Percentiles rank a stretch among this genome's conserved stretches.
Evolutionary conservation across 2,113 vertebrate genomes (phyloP).

Genomic region (Alaudala cheleensis): DNA sequence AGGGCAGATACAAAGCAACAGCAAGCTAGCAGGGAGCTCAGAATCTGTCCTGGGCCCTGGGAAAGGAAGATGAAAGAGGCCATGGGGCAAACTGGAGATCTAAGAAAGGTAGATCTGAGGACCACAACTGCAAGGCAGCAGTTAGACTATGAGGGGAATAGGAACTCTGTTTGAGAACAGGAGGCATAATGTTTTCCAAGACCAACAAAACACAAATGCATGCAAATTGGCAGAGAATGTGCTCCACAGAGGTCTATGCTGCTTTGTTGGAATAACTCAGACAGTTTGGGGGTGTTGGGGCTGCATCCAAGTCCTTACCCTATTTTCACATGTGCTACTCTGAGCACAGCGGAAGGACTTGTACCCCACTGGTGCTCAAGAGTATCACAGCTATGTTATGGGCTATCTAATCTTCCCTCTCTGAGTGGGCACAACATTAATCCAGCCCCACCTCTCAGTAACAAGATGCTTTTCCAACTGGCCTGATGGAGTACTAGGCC

Average conservation of each 20-base stretch:
- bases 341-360: not conserved
- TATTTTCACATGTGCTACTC: not conserved
- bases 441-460: conserved; percentile 33
- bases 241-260: not conserved
- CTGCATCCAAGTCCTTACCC: not conserved
- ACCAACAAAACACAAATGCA: not conserved
- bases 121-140: conserved; percentile 23
- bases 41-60: not conserved
- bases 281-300: not conserved
- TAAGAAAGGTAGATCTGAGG: conserved; percentile 45
- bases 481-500: conserved; percentile 32
- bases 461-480: conserved; percentile 49
- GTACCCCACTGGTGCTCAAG: not conserved
- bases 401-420: not conserved
- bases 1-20: conserved; percentile 16
- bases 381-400: not conserved
- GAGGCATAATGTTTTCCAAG: conserved; percentile 17
- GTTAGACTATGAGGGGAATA: not conserved
- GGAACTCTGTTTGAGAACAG: not conserved
- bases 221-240: accelerated
- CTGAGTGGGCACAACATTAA: conserved; percentile 37
- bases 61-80: conserved; percentile 44
- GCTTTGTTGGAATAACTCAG: not conserved
- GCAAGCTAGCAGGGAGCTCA: conserved; percentile 4
- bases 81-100: conserved; percentile 41